Conservation (phyloP, 2,888 invertebrate species). For the Amphipoea oculea region DNA sequence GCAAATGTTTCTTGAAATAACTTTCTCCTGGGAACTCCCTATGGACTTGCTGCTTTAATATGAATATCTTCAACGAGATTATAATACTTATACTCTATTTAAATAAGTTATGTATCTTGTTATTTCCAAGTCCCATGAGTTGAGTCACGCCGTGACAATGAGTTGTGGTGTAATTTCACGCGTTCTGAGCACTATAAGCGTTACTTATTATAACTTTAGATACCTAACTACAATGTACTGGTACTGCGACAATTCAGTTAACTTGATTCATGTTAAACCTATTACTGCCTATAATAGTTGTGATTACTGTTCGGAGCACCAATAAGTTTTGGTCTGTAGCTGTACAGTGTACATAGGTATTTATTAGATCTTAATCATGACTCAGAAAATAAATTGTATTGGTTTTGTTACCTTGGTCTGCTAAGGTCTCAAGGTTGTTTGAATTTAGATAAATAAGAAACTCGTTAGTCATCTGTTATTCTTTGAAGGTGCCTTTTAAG, state of each 20-base stretch:
- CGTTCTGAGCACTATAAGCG: slow-evolving; percentile 63
- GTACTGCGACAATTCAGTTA: slow-evolving; percentile 32
- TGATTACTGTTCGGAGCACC: slow-evolving; percentile 25
- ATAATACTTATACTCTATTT: slow-evolving; percentile 21
- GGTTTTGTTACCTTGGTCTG: slow-evolving; percentile 26
- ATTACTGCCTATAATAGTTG: slow-evolving; percentile 19
- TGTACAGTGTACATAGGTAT: not conserved
- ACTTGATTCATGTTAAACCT: slow-evolving; percentile 32
- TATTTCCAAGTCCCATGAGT: slow-evolving; percentile 41
- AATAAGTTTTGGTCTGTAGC: not conserved
- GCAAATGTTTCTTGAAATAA: slow-evolving; percentile 15
- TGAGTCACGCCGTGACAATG: slow-evolving; percentile 56
- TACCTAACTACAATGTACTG: slow-evolving; percentile 19
- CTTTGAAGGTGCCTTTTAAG: not conserved
- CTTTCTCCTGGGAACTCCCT: slow-evolving; percentile 6
- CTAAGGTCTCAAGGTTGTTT: slow-evolving; percentile 19
- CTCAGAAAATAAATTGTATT: slow-evolving; percentile 33
- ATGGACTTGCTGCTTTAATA: not conserved
- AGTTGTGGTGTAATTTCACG: slow-evolving; percentile 74
- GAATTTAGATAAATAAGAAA: slow-evolving; percentile 19
- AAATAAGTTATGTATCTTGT: slow-evolving; percentile 19
- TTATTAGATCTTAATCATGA: slow-evolving; percentile 13
- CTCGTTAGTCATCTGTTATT: slow-evolving; percentile 14
- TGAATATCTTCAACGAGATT: slow-evolving; percentile 6
- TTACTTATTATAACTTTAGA: slow-evolving; percentile 27